Percentiles rank a stretch among this genome's conserved stretches.
Evolutionary conservation across 2,888 invertebrate genomes (phyloP).

Genomic region (Pollenia angustigena): DNA sequence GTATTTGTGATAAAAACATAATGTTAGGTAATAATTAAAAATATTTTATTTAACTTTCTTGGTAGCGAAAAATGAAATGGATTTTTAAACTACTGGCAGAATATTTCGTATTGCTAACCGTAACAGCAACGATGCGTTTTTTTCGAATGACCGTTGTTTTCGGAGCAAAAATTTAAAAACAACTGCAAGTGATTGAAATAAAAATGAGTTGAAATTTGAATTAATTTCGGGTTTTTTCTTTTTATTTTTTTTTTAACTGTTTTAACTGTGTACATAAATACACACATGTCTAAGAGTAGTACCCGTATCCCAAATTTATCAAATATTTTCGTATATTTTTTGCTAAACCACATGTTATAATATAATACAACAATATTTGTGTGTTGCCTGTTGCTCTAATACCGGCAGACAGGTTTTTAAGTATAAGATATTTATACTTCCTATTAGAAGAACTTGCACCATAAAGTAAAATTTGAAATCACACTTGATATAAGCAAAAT

Average conservation of each 20-base stretch:
- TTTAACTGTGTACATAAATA: constrained; percentile 7
- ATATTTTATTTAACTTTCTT: constrained; percentile 23
- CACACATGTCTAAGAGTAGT: background rate
- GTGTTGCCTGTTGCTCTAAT: constrained; percentile 3
- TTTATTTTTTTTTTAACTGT: constrained; percentile 1
- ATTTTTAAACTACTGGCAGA: constrained; percentile 29
- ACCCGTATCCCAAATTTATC: constrained; percentile 11
- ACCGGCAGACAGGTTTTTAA: no score
- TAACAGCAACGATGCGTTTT: constrained; percentile 35
- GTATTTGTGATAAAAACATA: constrained; percentile 47
- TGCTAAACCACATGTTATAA: constrained; percentile 1
- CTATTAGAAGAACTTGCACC: no score
- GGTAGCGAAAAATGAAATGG: constrained; percentile 3
- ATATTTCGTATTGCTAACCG: constrained; percentile 12
- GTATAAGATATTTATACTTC: no score
- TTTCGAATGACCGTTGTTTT: constrained; percentile 44
- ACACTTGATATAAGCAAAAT: no score
- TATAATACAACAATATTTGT: background rate
- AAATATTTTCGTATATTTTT: constrained; percentile 27
- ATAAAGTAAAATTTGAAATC: no score
- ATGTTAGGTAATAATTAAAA: constrained; percentile 16
- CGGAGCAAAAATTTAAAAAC: constrained; percentile 48
- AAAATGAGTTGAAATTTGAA: constrained; percentile 26
- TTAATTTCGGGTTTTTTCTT: constrained; percentile 39
- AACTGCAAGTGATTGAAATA: constrained; percentile 50